Evolutionary conservation across 2,797 vertebrate genomes (phyloP), one percentile per base, ranked within the genome.

Genomic region (Amniataba percoides): DNA sequence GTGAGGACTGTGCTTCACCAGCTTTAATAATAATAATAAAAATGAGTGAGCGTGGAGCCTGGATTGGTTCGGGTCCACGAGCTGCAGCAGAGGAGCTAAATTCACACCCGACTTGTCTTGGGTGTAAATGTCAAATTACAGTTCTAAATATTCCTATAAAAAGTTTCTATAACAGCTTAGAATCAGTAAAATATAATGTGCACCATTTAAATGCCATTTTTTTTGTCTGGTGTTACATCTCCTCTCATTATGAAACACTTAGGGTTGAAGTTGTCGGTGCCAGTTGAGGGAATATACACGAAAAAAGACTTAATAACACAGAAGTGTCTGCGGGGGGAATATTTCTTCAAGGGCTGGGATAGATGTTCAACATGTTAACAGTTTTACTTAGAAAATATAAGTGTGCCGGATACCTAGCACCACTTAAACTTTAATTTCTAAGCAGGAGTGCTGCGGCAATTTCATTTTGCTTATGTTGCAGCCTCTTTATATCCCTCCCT

Each of bases 391-490:
- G 4, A 58, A 80, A 79, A 66, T 60, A 61, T 0, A 57, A 77
- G 77, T 56, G 63, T 1, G 16, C 39, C 23, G 5, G 70, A 80
- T 65, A 70, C 63, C 59, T 51, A 74, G 71, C 49, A 46, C 76
- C 88, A 80, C 88, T 91, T 88, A 82, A 87, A 88, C 88, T 86
- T 90, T 71, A 10, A 80, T 77, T 64, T 84, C 43, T 46, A 65
- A 23, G 53, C 63, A 73, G 76, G 39, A 88, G 88, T 80, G 88
- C 45, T 53, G 39, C 66, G 25, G 48, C 66, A 76, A 77, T 86
- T 87, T 53, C n/a, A 85, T 72, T 83, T 83, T 70, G 72, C 83
- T 84, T 76, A 77, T 85, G 79, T 79, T 79, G 77, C 75, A 80
- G 58, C 65, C 80, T 68, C 52, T 72, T 16, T 64, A 16, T 53